Evolutionary conservation across 2,797 vertebrate species (phyloP), one percentile per base, ranked within the genome.

Genomic region (Cottoperca gobio): DNA sequence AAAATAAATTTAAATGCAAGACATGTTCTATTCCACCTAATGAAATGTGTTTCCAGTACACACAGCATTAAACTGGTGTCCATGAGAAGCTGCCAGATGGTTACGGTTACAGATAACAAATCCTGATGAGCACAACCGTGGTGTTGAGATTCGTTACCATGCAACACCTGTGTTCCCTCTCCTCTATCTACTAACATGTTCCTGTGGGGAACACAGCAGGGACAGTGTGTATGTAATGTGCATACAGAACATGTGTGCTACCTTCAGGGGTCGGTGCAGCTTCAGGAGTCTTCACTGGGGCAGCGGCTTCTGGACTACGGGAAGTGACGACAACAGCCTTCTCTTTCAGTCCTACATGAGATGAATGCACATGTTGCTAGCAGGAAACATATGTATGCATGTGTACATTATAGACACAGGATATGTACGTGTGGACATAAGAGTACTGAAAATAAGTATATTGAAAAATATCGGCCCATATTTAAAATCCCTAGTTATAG

Each of bases 301-400:
- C 65, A 1, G 88, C 58, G 3, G 70, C 65, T n/a, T 86, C 77
- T n/a, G 86, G 78, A 0, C 61, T 79, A 46, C 24, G 76, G 39
- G 86, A 14, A 1, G 77, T 53, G 62, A 86, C 65, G 8, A 86
- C 83, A 1, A 79, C 82, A 6, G 52, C 65, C 66, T 92, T 94
- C 59, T 95, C 94, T 87, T 93, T 94, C 76, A 95, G 84, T 63
- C 94, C 95, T 95, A 88, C 54, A 71, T 80, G 85, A 76, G 70
- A 88, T 35, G 79, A 66, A 89, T 9, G 79, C 39, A 92, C 58
- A 92, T 23, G 65, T 78, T 81, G 85, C 79, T 85, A 86, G 48
- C 67, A 79, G 68, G 63, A 63, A 46, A 54, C 8, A 52, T 13
- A 8, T 33, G 8, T 23, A 28, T 9, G n/a, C n/a, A n/a, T n/a